Conservation (phyloP, 2,888 invertebrate genomes). For the Apodemia hepburni region DNA sequence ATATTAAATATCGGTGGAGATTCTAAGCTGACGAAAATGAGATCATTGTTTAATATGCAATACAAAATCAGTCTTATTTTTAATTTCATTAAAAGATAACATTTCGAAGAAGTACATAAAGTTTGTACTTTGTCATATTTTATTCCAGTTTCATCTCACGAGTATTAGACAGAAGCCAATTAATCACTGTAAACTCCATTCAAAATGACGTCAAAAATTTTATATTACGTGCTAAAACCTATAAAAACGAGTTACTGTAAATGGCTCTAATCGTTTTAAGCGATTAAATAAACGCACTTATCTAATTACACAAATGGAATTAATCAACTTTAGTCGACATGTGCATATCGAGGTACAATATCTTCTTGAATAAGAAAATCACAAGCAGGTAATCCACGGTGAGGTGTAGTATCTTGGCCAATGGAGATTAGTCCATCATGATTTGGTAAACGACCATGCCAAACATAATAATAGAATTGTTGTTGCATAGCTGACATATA, state of each 20-base stretch:
- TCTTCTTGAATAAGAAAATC: constrained; percentile 88
- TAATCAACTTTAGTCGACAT: constrained; percentile 81
- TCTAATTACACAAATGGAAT: constrained; percentile 20
- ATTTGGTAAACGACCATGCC: constrained; percentile 86
- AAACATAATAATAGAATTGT: constrained; percentile 90
- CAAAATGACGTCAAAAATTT: constrained; percentile 12
- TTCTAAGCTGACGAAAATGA: neutral
- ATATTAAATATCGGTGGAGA: constrained; percentile 7
- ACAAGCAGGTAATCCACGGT: constrained; percentile 85
- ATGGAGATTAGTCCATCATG: constrained; percentile 82
- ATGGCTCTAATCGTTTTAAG: constrained; percentile 16
- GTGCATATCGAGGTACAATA: constrained; percentile 87
- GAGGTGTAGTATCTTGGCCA: constrained; percentile 84
- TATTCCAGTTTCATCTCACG: neutral
- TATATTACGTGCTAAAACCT: constrained; percentile 12
- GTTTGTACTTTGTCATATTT: neutral
- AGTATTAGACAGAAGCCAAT: constrained; percentile 6
- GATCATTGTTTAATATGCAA: constrained; percentile 2
- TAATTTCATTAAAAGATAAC: constrained; percentile 1
- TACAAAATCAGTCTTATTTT: constrained; percentile 13
- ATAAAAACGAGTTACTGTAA: constrained; percentile 4
- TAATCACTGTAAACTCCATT: constrained; percentile 7
- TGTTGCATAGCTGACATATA: constrained; percentile 90
- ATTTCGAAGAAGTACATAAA: neutral
- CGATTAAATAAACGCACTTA: constrained; percentile 26